Evolutionary conservation across 2,888 invertebrate species (phyloP), one percentile per base, ranked within the genome.

Genomic region (Lagria hirta): DNA sequence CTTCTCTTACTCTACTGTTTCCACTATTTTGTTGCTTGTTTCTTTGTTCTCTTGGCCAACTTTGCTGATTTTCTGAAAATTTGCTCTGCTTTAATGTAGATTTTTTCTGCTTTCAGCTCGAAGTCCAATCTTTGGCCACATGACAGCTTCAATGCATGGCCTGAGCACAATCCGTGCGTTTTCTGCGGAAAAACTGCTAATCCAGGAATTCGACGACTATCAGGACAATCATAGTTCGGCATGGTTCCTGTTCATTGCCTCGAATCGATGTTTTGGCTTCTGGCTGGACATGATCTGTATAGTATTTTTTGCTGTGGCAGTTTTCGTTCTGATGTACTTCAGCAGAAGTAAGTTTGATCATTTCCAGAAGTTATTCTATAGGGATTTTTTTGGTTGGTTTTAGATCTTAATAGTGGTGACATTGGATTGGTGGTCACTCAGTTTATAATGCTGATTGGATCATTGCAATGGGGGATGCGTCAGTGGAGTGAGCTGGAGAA

Each of bases 401-500:
- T 59, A 76, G 79, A 68, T 43, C 73, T 76, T 26, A 72, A 78
- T 43, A 86, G 86, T 16, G 88, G 88, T 22, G 81, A 83, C 59
- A 84, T 89, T 2, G 89, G 89, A 16, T 67, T 89, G 34, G 86
- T 88, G 7, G 86, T 89, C 42, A 88, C 88, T 0, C 87, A 89
- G 64, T 85, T 86, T 17, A 81, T 84, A 1, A 56, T 57, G 11
- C 75, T 89, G 40, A 86, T 86, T 0, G 86, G 87, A 5, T 71
- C 75, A 65, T 54, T 81, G 53, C 80, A 80, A 62, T 81, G 80
- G 79, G 78, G 77, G 3, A 75, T 81, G 52, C 76, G 95, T 2
- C 94, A 95, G 69, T 91, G 92, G 59, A 91, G 94, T 0, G 95
- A 95, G 69, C 68, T 71, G 10, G 72, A 72, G 66, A 91, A 88